A percentile compares a stretch with the other conserved stretches of the same genome.
These are phyloP conservation scores for Perithous albicinctus DNA, from an alignment of 2,888 invertebrate species.

Conservation along the genomic window DNA sequence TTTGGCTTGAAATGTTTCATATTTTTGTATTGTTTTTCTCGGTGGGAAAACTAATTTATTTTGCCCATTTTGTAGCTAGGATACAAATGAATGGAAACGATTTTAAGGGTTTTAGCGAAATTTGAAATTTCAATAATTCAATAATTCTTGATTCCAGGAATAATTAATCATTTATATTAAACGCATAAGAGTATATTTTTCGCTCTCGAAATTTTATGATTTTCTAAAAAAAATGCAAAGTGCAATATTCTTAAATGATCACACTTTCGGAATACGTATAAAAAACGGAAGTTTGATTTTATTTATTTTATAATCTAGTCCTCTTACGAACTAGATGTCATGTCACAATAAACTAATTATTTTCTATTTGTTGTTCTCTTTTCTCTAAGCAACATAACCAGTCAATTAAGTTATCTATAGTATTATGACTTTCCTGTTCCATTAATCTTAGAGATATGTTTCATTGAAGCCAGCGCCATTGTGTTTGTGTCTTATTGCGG, in stretches of 20 bases:
- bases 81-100: neutral
- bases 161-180: no score
- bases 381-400: neutral
- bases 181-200: no score
- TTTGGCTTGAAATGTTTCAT: neutral
- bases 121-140: neutral
- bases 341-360: no score
- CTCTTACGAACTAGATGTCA: no score
- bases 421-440: neutral
- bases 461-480: conserved; percentile 24
- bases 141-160: no score
- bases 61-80: neutral
- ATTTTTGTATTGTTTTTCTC: neutral
- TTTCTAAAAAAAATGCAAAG: no score
- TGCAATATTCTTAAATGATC: no score
- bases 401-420: neutral
- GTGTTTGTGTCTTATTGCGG: conserved; percentile 3
- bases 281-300: no score
- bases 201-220: no score
- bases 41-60: neutral
- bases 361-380: neutral
- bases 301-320: no score
- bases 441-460: conserved; percentile 12
- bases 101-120: neutral
- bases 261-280: no score